Base-by-base conservation (phyloP, 2,113 vertebrate species). In the Chamaea fasciata region DNA sequence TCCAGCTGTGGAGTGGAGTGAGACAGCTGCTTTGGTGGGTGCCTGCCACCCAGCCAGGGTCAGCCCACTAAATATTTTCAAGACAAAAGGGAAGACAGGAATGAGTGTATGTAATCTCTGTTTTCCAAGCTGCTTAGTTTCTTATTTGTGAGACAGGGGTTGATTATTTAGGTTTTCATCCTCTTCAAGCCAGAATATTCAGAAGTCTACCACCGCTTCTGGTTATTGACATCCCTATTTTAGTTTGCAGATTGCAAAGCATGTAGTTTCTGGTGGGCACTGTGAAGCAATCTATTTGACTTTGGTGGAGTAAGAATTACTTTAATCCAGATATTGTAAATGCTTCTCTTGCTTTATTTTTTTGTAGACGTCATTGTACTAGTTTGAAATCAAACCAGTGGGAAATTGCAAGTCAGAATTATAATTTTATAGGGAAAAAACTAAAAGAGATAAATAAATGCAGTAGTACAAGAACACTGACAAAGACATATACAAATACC, bases 1-100 rank as follows among this genome's bases (percentile, higher is more conserved):
- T 67, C 9, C 17, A 22, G 11, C 31, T 50, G 11, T 26, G 10
- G 24, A 65, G 19, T 0, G 0, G 35, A 50, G 11, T 27, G 17
- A 42, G 7, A 16, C 10, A 50, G 26, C 17, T 59, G 17, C 37
- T 59, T 52, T 44, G 27, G 37, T 44, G 22, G 17, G 26, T 50
- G 30, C 37, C 35, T 68, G 71, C 12, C 46, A 70, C 4, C 20
- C 20, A 71, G 15, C 15, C 24, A 44, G 26, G 13, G 2, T 16
- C 31, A 71, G 26, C 37, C 31, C 17, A 13, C 53, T 44, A 42
- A 30, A 37, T 9, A 20, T 41, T 2, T 20, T 52, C 24, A 74
- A 55, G 41, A 63, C 28, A 30, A 44, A 16, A 55, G 6, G 20
- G 12, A 62, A 57, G 15, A 28, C 10, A 47, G n/a, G 27, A 60